Conservation (phyloP, 2,113 vertebrate species). For the Brachyistius frenatus region DNA sequence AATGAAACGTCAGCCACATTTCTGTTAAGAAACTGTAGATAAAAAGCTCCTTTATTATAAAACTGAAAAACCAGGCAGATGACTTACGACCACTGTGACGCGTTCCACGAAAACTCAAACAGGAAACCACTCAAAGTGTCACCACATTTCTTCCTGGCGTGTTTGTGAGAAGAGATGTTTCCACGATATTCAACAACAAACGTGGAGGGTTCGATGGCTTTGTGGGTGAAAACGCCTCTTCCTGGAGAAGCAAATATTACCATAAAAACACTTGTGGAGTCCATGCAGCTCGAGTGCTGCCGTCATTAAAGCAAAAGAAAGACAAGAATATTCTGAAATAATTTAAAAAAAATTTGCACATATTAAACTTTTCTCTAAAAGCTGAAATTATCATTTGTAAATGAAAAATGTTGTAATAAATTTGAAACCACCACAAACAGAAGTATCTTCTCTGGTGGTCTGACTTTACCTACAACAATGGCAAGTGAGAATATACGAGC, state of each 20-base stretch:
- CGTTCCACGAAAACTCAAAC: constrained; percentile 55
- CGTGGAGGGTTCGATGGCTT: constrained; percentile 26
- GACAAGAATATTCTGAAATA: too few species aligned
- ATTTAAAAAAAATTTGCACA: too few species aligned
- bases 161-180: not conserved
- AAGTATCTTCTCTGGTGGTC: too few species aligned
- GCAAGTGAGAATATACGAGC: too few species aligned
- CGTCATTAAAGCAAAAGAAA: too few species aligned
- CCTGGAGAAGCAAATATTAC: constrained; percentile 30
- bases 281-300: too few species aligned
- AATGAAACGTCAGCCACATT: not conserved
- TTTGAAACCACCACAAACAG: too few species aligned
- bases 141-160: not conserved
- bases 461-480: too few species aligned
- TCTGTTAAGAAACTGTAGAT: not conserved
- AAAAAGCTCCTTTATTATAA: too few species aligned
- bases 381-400: too few species aligned
- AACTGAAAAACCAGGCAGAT: not conserved
- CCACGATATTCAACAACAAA: constrained; percentile 68
- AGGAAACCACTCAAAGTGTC: constrained; percentile 31
- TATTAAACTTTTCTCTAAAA: too few species aligned
- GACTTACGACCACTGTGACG: constrained; percentile 51
- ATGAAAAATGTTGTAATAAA: too few species aligned
- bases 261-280: not conserved
- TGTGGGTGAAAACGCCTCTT: constrained; percentile 39